Evolutionary conservation across 2,113 vertebrate genomes (phyloP).

Genomic region (Antechinus flavipes): DNA sequence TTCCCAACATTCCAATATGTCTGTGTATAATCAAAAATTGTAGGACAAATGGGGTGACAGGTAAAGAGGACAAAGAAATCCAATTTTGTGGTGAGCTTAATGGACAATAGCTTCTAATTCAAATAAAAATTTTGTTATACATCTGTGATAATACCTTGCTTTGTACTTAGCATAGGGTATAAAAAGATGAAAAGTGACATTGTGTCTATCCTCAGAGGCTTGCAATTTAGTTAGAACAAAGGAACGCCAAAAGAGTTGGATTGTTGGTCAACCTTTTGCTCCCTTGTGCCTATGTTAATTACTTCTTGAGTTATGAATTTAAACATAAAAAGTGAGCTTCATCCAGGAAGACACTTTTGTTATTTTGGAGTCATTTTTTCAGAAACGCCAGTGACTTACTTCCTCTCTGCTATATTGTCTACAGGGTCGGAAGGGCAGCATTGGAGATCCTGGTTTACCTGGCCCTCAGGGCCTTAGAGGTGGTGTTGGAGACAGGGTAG

Average conservation of each 20-base stretch:
- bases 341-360: not conserved
- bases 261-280: not conserved
- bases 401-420: slow-evolving; percentile 24
- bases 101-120: not conserved
- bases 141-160: not conserved
- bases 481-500: slow-evolving; percentile 92
- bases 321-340: not conserved
- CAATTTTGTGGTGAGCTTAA: not conserved
- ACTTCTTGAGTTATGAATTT: not conserved
- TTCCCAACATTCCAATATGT: not conserved
- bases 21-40: not conserved
- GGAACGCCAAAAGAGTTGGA: not conserved
- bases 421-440: slow-evolving; percentile 92
- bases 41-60: not conserved
- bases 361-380: not conserved
- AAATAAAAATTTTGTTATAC: not conserved
- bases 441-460: slow-evolving; percentile 93
- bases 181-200: not conserved
- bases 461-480: slow-evolving; percentile 96
- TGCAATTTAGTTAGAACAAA: not conserved
- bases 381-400: not conserved
- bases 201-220: not conserved
- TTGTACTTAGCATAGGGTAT: not conserved
- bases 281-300: not conserved
- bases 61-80: not conserved